phyloP scores from a whole-genome alignment of 2,888 invertebrate species.

The Arenicola marina region DNA sequence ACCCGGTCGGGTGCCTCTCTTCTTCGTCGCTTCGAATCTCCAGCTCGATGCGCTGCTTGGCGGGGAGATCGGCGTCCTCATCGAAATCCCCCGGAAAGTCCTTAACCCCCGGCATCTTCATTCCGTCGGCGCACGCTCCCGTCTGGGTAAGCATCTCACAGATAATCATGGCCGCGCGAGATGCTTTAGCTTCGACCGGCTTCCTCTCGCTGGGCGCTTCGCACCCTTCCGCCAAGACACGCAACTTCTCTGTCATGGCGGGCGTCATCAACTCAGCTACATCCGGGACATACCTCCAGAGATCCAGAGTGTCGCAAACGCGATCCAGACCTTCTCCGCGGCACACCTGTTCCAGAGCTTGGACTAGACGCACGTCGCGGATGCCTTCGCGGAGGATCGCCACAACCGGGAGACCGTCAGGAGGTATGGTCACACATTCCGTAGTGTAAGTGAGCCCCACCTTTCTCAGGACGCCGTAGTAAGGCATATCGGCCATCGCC shows the following conservation, averaged over 20 bases:
- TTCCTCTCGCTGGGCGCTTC: neutral
- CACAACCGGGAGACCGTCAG: neutral
- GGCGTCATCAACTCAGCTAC: neutral
- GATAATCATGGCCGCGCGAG: neutral
- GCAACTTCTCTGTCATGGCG: neutral
- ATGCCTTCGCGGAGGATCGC: neutral
- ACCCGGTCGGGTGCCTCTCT: neutral
- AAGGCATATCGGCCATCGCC: slow-evolving; percentile 22
- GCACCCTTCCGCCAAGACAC: too few species aligned
- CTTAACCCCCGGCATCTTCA: neutral
- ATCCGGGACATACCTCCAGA: neutral
- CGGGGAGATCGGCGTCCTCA: too few species aligned
- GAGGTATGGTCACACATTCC: neutral
- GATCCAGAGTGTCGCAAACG: too few species aligned
- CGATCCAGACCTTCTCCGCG: too few species aligned
- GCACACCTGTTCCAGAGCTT: too few species aligned
- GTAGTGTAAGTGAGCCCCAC: slow-evolving; percentile 15
- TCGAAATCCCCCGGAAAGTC: neutral
- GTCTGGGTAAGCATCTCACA: neutral
- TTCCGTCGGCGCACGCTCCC: neutral
- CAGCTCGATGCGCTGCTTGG: neutral
- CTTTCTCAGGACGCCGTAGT: slow-evolving; percentile 10
- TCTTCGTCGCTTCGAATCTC: neutral
- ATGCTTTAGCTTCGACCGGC: neutral
- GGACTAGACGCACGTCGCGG: too few species aligned